Evolutionary conservation across 2,113 vertebrate genomes (phyloP).

Genomic region (Willisornis vidua): DNA sequence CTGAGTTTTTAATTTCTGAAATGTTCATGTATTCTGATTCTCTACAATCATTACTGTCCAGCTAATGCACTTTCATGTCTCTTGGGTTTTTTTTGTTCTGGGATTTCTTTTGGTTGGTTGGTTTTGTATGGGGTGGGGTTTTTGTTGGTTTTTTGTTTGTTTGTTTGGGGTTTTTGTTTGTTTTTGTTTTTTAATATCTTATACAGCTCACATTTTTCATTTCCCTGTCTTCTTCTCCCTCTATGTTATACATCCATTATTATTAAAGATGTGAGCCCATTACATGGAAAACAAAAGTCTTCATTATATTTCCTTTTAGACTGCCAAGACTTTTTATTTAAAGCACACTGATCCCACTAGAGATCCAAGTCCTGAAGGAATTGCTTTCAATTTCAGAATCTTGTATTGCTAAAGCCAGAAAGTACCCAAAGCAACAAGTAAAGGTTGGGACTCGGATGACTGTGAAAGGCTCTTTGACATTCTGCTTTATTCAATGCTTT

Average conservation of each 20-base stretch:
- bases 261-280: not conserved
- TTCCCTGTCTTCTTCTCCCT: not conserved
- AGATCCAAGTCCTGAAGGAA: not conserved
- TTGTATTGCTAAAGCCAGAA: not conserved
- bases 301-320: not conserved
- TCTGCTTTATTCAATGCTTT: not conserved
- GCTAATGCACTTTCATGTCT: not conserved
- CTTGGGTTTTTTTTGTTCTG: not conserved
- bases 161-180: too few species aligned
- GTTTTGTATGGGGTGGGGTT: accelerated
- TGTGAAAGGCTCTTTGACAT: not conserved
- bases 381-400: not conserved
- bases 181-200: not conserved
- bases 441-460: not conserved
- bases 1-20: not conserved
- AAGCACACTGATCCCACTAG: not conserved
- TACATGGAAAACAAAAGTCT: not conserved
- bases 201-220: not conserved
- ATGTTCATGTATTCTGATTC: not conserved
- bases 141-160: too few species aligned
- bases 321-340: not conserved
- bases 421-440: not conserved
- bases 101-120: not conserved
- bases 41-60: not conserved
- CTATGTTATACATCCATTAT: not conserved